Evolutionary conservation across 2,888 invertebrate genomes (phyloP).

Genomic region (Melipona beecheii): DNA sequence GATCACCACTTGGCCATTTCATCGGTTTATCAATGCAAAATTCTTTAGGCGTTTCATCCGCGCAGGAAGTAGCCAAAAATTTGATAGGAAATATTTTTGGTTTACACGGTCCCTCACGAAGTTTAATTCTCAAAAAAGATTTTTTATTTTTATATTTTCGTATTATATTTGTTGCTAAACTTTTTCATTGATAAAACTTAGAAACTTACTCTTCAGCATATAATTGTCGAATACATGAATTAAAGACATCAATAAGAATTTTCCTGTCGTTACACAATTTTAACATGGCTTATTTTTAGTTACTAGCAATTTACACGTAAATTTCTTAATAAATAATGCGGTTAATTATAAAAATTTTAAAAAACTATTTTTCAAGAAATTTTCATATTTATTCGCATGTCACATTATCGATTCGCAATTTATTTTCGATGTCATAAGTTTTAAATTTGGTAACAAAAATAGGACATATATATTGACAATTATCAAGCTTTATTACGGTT

Average conservation of each 20-base stretch:
- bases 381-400: neutral
- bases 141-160: conserved; percentile 18
- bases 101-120: neutral
- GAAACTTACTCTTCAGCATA: conserved; percentile 41
- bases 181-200: neutral
- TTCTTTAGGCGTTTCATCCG: neutral
- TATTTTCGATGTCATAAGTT: conserved; percentile 15
- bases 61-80: neutral
- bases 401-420: conserved; percentile 43
- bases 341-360: conserved; percentile 3
- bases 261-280: conserved; percentile 9
- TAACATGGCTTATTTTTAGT: conserved; percentile 39
- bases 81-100: neutral
- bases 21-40: conserved; percentile 61
- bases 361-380: neutral
- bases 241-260: neutral
- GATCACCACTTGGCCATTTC: conserved; percentile 74
- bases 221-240: conserved; percentile 6
- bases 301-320: conserved; percentile 40
- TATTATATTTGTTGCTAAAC: neutral
- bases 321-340: neutral
- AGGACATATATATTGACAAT: neutral
- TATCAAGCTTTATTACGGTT: conserved; percentile 15
- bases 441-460: conserved; percentile 7
- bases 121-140: conserved; percentile 39